Percentiles rank a stretch among this genome's conserved stretches.
These are phyloP conservation scores for Saccostrea echinata DNA, from an alignment of 1,140 invertebrate species.

Conservation along the genomic window DNA sequence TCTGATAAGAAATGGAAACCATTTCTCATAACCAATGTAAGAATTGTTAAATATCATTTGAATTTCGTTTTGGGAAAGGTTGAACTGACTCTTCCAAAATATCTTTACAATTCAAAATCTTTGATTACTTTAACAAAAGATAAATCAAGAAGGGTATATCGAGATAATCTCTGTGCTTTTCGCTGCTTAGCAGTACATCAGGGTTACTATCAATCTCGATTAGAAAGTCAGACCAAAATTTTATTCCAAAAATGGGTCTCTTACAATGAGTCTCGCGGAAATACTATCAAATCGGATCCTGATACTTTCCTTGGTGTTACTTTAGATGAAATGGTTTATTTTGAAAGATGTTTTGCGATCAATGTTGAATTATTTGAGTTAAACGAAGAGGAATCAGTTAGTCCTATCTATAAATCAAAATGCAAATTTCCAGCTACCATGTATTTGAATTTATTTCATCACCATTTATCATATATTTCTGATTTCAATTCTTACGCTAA, in stretches of 20 bases:
- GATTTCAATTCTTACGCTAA: background rate
- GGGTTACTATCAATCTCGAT: constrained; percentile 45
- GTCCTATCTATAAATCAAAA: background rate
- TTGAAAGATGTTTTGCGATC: too few species aligned
- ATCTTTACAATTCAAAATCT: background rate
- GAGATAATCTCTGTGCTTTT: constrained; percentile 27
- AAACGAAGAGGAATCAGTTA: background rate
- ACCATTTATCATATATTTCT: background rate
- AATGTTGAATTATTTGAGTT: background rate
- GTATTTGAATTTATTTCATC: background rate
- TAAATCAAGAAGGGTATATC: background rate
- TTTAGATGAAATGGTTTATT: too few species aligned
- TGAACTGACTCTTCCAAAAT: background rate
- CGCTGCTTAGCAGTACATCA: too few species aligned
- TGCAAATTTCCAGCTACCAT: background rate
- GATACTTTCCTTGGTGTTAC: background rate
- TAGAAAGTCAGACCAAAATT: constrained; percentile 49
- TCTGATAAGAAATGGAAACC: constrained; percentile 46
- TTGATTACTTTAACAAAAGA: background rate
- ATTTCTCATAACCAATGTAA: constrained; percentile 25
- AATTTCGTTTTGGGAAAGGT: background rate
- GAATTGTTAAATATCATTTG: background rate
- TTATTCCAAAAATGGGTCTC: constrained; percentile 57
- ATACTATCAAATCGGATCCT: background rate
- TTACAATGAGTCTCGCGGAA: background rate